Evolutionary conservation across 1,140 invertebrate genomes (phyloP), one percentile per base, ranked within the genome.

Genomic region (Charaxes varanes): DNA sequence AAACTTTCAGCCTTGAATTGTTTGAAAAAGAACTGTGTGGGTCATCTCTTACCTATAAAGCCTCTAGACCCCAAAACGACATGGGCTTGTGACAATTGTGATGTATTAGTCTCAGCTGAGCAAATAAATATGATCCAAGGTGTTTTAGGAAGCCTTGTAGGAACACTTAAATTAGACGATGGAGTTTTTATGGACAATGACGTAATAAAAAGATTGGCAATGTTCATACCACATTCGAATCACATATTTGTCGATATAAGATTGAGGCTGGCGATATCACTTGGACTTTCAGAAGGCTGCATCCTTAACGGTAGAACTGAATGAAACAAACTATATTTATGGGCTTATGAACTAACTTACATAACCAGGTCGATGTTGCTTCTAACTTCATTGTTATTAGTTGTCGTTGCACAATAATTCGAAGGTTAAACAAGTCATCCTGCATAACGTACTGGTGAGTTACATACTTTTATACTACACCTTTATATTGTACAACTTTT

Each of bases 1-100:
- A 62, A 62, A 27, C 57, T 86, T 10, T 64, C 78, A 16, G 81
- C 81, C 1, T 31, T 88, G 23, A 70, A 80, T 12, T 88, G 87
- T 50, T 72, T 82, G 17, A 55, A 71, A 17, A 82, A 74, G 28
- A 48, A 57, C n/a, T 86, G 86, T 41, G 32, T 48, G 16, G 80
- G 85, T 21, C 41, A 60, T 11, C 51, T 87, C 3, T 48, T 84
- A 11, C 80, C 86, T n/a, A 35, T 56, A 8, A 53, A 61, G 11
- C 73, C 85, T 12, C 52, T 85, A 12, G 42, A 73, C 33, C 54
- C 63, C 10, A 52, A 18, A 30, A 62, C 62, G 5, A 44, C 45
- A 3, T 88, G 87, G 87, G 31, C 48, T 16, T 88, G 87, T 61
- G 66, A 83, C 26, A 57, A 38, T 8, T 88, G 87, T 51, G 23